Evolutionary conservation across 2,888 invertebrate species (phyloP).

Genomic region (Bombylius major): DNA sequence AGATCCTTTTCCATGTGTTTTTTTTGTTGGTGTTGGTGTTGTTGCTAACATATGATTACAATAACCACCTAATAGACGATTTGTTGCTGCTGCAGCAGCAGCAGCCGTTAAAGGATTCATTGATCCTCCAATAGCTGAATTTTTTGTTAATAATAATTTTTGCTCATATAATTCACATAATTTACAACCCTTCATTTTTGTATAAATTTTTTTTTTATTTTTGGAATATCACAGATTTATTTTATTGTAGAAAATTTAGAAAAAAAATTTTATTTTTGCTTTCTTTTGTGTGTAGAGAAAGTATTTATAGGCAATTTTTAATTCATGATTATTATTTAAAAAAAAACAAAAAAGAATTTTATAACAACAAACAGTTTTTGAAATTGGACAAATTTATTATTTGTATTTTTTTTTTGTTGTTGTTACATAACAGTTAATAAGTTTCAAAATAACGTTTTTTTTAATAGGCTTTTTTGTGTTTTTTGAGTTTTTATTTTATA

Average conservation of each 20-base stretch:
- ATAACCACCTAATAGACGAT: constrained; percentile 1
- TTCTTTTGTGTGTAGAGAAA: not conserved
- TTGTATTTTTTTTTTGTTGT: no score
- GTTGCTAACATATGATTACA: not conserved
- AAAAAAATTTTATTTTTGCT: not conserved
- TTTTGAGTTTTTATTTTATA: no score
- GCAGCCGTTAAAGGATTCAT: constrained; percentile 1
- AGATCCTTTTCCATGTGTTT: constrained; percentile 2
- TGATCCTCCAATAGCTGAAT: not conserved
- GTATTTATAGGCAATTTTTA: not conserved
- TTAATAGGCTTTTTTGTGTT: no score
- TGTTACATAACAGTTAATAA: no score
- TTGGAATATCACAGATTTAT: constrained; percentile 6
- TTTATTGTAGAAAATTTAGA: not conserved
- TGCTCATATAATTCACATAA: constrained; percentile 17
- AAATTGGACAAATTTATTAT: no score
- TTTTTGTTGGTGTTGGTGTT: not conserved
- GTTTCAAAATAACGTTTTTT: no score
- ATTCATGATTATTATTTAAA: no score
- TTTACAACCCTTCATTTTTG: constrained; percentile 18
- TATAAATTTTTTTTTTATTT: not conserved
- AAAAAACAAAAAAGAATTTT: no score
- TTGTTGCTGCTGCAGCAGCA: constrained; percentile 5
- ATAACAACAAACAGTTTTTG: no score
- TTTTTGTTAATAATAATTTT: not conserved